A percentile compares a stretch with the other conserved stretches of the same genome.
phyloP scores from a whole-genome alignment of 2,888 invertebrate genomes.

The Aplocera efformata region DNA sequence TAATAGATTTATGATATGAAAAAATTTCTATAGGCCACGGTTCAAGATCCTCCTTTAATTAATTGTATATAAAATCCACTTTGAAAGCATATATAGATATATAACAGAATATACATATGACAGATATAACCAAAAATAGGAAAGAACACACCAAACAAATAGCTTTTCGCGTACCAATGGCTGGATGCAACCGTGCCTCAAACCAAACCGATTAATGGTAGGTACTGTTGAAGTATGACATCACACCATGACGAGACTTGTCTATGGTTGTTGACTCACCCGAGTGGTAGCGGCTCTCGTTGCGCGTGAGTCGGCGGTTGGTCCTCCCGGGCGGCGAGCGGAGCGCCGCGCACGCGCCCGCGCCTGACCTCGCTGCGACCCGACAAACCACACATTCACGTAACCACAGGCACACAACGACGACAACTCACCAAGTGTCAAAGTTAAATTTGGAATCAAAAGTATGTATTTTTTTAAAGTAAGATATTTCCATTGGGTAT shows the following conservation, averaged over 20 bases:
- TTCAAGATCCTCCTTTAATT: too few relatives aligned
- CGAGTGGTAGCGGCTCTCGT: conserved; percentile 97
- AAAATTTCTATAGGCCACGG: too few relatives aligned
- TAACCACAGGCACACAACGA: conserved; percentile 48
- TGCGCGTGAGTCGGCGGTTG: conserved; percentile 93
- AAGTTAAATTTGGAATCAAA: conserved; percentile 28
- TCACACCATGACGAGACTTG: conserved; percentile 24
- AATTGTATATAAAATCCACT: too few relatives aligned
- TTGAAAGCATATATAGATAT: too few relatives aligned
- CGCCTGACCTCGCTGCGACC: conserved; percentile 77
- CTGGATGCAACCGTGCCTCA: conserved; percentile 17
- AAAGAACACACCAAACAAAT: conserved; percentile 11
- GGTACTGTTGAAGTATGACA: conserved; percentile 28
- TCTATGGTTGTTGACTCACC: conserved; percentile 83
- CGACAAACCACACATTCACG: conserved; percentile 66
- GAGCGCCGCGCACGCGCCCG: conserved; percentile 64
- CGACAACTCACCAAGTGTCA: conserved; percentile 23
- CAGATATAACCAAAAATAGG: neutral
- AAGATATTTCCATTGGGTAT: too few relatives aligned
- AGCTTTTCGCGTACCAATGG: neutral
- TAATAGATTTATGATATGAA: too few relatives aligned
- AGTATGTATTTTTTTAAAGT: too few relatives aligned
- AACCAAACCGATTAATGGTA: conserved; percentile 22
- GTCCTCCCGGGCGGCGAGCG: conserved; percentile 85
- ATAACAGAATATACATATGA: neutral